Percentiles rank a stretch among this genome's conserved stretches.
phyloP scores from a whole-genome alignment of 1,140 invertebrate genomes.

The Trichogramma pretiosum region DNA sequence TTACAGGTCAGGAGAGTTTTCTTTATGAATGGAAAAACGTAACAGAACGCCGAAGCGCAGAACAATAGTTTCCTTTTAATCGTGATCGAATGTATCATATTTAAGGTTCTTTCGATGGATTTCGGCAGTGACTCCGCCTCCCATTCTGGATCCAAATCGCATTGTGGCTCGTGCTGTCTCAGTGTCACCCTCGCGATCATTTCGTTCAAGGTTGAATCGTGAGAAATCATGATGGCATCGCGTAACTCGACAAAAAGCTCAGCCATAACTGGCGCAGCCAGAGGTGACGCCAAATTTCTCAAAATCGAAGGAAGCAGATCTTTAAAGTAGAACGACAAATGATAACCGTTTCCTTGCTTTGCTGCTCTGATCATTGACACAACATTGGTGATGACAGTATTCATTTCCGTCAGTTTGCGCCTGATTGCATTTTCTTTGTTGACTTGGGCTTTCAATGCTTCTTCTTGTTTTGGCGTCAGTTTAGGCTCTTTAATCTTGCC shows the following conservation, averaged over 20 bases:
- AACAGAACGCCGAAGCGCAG: conserved; percentile 69
- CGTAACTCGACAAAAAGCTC: conserved; percentile 54
- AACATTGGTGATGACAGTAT: conserved; percentile 51
- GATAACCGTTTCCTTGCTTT: conserved; percentile 51
- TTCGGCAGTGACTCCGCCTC: conserved; percentile 58
- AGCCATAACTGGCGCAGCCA: conserved; percentile 57
- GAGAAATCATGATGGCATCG: conserved; percentile 44
- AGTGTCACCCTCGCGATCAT: conserved; percentile 62
- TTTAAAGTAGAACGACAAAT: conserved; percentile 56
- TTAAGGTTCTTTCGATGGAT: conserved; percentile 54
- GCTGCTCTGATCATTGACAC: conserved; percentile 58
- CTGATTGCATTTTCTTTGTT: conserved; percentile 77
- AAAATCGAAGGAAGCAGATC: conserved; percentile 56
- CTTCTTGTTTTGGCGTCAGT: conserved; percentile 85
- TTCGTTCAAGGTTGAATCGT: conserved; percentile 45
- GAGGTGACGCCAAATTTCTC: conserved; percentile 55
- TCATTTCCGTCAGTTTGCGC: conserved; percentile 54
- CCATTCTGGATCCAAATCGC: conserved; percentile 70
- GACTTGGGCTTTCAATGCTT: conserved; percentile 77
- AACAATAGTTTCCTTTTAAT: conserved; percentile 46
- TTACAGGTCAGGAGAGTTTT: conserved; percentile 50
- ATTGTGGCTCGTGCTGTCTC: conserved; percentile 65
- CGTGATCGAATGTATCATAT: conserved; percentile 48
- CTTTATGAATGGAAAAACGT: conserved; percentile 72
- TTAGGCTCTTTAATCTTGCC: conserved; percentile 70